These are phyloP conservation scores for Mionectes olivaceus DNA, from an alignment of 2,797 vertebrate species.

Conservation along the genomic window DNA sequence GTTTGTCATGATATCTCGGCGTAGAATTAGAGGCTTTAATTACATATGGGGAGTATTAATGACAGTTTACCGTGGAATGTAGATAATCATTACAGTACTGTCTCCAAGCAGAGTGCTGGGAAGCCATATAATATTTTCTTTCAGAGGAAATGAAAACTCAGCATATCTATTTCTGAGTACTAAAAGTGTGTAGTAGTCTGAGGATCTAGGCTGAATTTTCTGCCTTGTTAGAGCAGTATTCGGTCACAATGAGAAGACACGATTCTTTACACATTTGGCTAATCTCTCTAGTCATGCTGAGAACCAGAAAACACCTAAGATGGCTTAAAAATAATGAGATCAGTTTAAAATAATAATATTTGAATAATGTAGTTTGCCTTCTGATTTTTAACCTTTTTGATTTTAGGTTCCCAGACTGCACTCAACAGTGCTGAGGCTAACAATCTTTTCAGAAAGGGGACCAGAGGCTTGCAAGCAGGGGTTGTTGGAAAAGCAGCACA, in stretches of 20 bases:
- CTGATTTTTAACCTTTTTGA: background rate
- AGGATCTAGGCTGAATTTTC: background rate
- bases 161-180: background rate
- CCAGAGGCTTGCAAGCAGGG: background rate
- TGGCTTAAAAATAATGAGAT: background rate
- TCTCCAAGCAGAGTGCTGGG: background rate
- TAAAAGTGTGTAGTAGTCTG: rapidly evolving
- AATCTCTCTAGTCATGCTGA: background rate
- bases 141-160: slow-evolving; percentile 36
- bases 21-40: slow-evolving; percentile 34
- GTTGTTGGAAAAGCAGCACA: background rate
- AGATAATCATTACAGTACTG: background rate
- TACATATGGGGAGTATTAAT: slow-evolving; percentile 28
- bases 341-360: background rate
- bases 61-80: slow-evolving; percentile 10
- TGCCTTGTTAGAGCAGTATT: background rate
- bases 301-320: background rate
- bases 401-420: background rate
- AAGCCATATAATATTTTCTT: background rate
- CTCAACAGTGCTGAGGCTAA: background rate
- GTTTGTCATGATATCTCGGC: slow-evolving; percentile 13
- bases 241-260: background rate
- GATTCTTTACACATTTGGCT: background rate
- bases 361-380: background rate
- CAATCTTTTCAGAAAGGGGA: background rate